Base-by-base conservation (phyloP, 2,888 invertebrate genomes). In the Pammene aurita region DNA sequence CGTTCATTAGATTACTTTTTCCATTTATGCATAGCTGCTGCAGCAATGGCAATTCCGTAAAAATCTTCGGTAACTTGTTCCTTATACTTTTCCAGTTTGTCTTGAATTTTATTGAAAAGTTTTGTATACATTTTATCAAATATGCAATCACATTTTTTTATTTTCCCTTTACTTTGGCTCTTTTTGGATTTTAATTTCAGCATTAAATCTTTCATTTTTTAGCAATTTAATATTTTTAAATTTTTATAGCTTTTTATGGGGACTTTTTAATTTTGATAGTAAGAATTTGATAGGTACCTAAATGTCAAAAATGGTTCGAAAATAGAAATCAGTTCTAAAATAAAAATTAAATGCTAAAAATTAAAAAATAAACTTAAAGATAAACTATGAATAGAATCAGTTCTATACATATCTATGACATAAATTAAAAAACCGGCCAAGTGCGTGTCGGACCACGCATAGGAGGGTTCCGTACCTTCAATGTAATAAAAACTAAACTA, bases 61-160 rank as follows among this genome's bases (percentile, higher is more conserved):
- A 62, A 41, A 41, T 62, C 62, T 5, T 62, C 62, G 10, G 38
- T 50, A 9, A 18, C 50, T 38, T 41, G 50, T 13, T 38, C 41
- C 26, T 62, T 62, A 52, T 50, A 62, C 50, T 62, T 62, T 18
- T 62, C 62, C 14, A 62, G 13, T 52, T 62, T 50, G n/a, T 52
- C 5, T 41, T 41, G 41, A 5, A 62, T 62, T 62, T 26, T 52
- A 18, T 41, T 62, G 7, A 18, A 16, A 2, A 52, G 10, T 52
- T 62, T 62, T 35, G 41, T 18, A 41, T 62, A 52, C 50, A 62
- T 62, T 41, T 35, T 52, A 41, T 62, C 62, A 6, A 62, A 5
- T 10, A 62, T 6, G 50, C 50, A 62, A 41, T 62, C 41, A 11
- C 50, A 26, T 38, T 62, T 62, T 41, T 62, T 26, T 2, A 26